phyloP scores from a whole-genome alignment of 2,797 vertebrate species.

The Sebastes minor region DNA sequence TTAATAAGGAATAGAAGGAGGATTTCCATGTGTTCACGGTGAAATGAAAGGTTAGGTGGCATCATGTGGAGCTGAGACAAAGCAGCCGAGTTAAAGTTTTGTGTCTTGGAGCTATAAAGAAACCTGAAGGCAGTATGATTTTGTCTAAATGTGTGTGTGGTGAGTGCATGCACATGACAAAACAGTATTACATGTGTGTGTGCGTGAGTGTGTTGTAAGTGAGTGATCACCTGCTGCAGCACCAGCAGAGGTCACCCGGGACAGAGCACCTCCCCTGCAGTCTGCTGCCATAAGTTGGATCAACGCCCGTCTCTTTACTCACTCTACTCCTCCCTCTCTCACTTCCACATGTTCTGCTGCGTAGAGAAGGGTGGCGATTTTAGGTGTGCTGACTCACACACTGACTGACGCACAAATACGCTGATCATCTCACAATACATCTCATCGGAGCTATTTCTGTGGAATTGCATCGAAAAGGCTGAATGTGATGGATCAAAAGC shows the following conservation, averaged over 20 bases:
- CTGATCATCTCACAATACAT: not conserved
- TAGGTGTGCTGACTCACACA: conserved; percentile 37
- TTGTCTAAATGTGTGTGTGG: not conserved
- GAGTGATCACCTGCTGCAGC: conserved; percentile 66
- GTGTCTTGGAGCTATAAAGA: not conserved
- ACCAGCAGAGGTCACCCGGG: conserved; percentile 65
- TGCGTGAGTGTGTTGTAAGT: not conserved
- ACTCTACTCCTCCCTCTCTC: conserved; percentile 12
- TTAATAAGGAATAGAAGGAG: not conserved
- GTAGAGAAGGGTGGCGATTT: conserved; percentile 41
- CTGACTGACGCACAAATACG: conserved; percentile 10
- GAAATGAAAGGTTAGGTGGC: not conserved
- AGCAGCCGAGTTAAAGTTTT: not conserved
- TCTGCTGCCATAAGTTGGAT: conserved; percentile 63
- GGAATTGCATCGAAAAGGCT: not conserved
- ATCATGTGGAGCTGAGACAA: not conserved
- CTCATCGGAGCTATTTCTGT: not conserved
- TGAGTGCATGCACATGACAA: not conserved
- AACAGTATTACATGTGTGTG: not conserved
- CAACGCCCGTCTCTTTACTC: conserved; percentile 17
- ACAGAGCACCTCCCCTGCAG: conserved; percentile 63
- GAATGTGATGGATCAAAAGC: not conserved
- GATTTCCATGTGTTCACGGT: not conserved
- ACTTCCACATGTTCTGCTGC: conserved; percentile 42
- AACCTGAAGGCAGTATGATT: not conserved